Conservation (phyloP, 2,888 invertebrate genomes). For the Caenorhabditis japonica region DNA sequence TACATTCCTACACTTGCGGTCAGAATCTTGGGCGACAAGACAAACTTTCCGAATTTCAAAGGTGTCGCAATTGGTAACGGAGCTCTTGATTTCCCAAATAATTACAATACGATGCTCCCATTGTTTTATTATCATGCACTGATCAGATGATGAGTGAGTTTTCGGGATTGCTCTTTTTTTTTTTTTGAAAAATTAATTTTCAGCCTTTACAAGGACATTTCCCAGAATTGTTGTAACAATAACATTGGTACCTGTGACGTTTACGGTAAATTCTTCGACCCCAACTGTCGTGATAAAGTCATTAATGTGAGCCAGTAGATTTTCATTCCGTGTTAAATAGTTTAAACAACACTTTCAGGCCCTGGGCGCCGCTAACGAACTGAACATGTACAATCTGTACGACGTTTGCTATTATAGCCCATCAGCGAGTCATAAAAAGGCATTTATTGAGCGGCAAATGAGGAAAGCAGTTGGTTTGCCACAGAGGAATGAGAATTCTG, state of each 20-base stretch:
- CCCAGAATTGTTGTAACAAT: constrained; percentile 58
- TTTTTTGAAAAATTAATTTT: background rate
- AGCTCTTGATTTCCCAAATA: constrained; percentile 74
- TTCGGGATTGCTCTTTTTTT: background rate
- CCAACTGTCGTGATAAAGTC: constrained; percentile 43
- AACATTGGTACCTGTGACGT: constrained; percentile 62
- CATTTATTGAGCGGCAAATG: constrained; percentile 40
- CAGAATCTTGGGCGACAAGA: constrained; percentile 54
- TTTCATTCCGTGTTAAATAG: too few relatives aligned
- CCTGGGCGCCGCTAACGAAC: constrained; percentile 56
- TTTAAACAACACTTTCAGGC: constrained; percentile 40
- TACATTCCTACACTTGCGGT: constrained; percentile 78
- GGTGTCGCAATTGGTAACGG: constrained; percentile 80
- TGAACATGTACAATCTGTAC: constrained; percentile 67
- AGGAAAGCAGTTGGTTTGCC: constrained; percentile 44
- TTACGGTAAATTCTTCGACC: constrained; percentile 48
- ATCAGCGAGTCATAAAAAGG: constrained; percentile 26
- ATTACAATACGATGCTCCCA: constrained; percentile 68
- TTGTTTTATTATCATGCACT: constrained; percentile 71
- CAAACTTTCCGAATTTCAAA: constrained; percentile 66
- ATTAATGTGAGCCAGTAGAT: constrained; percentile 29
- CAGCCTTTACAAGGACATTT: constrained; percentile 57
- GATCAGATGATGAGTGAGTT: constrained; percentile 61
- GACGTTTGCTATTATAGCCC: constrained; percentile 58
- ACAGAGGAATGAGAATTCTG: constrained; percentile 27